Evolutionary conservation across 2,888 invertebrate species (phyloP).

Genomic region (Tenthredo livida): DNA sequence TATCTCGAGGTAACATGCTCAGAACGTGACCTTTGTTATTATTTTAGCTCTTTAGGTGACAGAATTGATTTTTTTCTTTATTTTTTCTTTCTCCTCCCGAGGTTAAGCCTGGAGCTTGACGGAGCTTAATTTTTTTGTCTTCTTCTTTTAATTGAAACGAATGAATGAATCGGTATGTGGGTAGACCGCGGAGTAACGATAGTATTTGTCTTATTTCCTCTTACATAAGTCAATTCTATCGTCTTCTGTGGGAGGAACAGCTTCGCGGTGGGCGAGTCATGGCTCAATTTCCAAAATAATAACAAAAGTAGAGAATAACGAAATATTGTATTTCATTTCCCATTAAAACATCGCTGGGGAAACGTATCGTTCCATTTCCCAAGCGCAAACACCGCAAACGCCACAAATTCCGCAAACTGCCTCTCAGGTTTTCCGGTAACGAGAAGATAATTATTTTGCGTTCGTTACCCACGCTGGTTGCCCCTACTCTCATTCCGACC

Average conservation of each 20-base stretch:
- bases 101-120: not conserved
- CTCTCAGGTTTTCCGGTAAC: slow-evolving; percentile 49
- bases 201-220: not conserved
- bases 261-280: not conserved
- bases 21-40: slow-evolving; percentile 44
- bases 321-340: slow-evolving; percentile 52
- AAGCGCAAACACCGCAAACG: slow-evolving; percentile 40
- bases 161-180: not conserved
- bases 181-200: not conserved
- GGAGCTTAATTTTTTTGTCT: not conserved
- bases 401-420: slow-evolving; percentile 48
- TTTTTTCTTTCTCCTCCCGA: not conserved
- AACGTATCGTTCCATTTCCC: slow-evolving; percentile 49
- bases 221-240: slow-evolving; percentile 1
- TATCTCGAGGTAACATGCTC: slow-evolving; percentile 27
- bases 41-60: not conserved
- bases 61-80: not conserved
- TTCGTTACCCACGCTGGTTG: slow-evolving; percentile 43
- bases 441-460: slow-evolving; percentile 53
- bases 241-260: not conserved
- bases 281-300: slow-evolving; percentile 47
- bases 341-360: slow-evolving; percentile 41
- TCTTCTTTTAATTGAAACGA: not conserved
- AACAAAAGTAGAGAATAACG: slow-evolving; percentile 39
- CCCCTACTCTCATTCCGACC: slow-evolving; percentile 37